Evolutionary conservation across 2,797 vertebrate species (phyloP).

Genomic region (Gymnothorax javanicus): DNA sequence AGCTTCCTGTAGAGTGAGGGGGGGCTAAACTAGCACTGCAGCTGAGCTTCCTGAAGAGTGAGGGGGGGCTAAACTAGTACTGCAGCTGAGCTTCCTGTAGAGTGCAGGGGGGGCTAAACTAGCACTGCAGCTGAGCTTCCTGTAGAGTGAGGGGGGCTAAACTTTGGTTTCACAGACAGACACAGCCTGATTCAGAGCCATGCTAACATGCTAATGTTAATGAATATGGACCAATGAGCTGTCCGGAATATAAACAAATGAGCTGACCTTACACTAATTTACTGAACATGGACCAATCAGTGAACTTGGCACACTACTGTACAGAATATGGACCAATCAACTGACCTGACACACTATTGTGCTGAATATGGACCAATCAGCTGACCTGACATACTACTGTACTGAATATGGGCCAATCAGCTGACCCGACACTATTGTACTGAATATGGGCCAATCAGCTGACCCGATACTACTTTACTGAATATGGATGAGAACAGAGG

Average conservation of each 20-base stretch:
- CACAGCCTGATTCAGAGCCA: not conserved
- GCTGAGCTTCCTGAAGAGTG: conserved; percentile 25
- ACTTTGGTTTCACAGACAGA: not conserved
- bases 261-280: too few relatives aligned
- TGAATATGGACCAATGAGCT: too few relatives aligned
- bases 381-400: not conserved
- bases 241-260: too few relatives aligned
- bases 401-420: too few relatives aligned
- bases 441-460: too few relatives aligned
- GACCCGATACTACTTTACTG: not conserved
- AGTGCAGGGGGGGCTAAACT: conserved; percentile 18
- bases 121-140: conserved; percentile 13
- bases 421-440: not conserved
- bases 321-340: too few relatives aligned
- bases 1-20: conserved; percentile 33
- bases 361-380: too few relatives aligned
- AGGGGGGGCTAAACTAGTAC: conserved; percentile 1
- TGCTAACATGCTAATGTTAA: too few relatives aligned
- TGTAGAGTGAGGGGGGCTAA: conserved; percentile 25
- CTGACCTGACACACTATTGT: too few relatives aligned
- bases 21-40: not conserved
- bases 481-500: not conserved
- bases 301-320: too few relatives aligned
- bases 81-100: conserved; percentile 22
- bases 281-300: too few relatives aligned